Base-by-base conservation (phyloP, 2,888 invertebrate genomes). In the Apamea anceps region DNA sequence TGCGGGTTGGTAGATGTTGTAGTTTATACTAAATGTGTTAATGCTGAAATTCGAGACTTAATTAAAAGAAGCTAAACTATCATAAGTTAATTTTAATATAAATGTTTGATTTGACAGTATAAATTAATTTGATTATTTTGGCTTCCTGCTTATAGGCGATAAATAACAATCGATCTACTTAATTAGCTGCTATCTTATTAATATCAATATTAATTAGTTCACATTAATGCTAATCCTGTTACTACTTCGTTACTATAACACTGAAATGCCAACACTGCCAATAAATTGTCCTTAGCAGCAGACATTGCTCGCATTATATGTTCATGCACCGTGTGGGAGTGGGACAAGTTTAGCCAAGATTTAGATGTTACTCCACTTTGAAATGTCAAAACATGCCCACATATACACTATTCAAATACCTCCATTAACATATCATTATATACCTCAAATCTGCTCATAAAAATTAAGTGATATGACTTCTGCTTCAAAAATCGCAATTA, bases 301-400 rank as follows among this genome's bases (percentile, higher is more conserved):
- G 86, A 90, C 90, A 87, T 87, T 90, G 89, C 85, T 88, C 72
- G 87, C 84, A 88, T 90, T 85, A 88, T 90, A 89, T 87, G 87
- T 86, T 89, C 89, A 89, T 90, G 84, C 88, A 84, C 67, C 83
- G 90, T 89, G 93, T 92, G 90, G 91, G 91, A 90, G 89, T 81
- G 79, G 77, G 90, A 92, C 91, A 91, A 89, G 88, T 89, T 90
- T 89, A 90, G 85, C 88, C 87, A 91, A 92, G 93, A 94, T 94
- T 94, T 93, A 93, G 92, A 91, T 91, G 91, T 92, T 88, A 90
- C 90, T 87, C 89, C 90, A 91, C 91, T 91, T 85, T 77, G 86
- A 88, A 91, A 93, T 91, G 93, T 93, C 93, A 92, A 93, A 93
- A 93, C 92, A 94, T 87, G 84, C 88, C 90, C 87, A 86, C 85